These are phyloP conservation scores for Anarhynchus alexandrinus DNA, from an alignment of 2,113 vertebrate genomes.

Conservation along the genomic window DNA sequence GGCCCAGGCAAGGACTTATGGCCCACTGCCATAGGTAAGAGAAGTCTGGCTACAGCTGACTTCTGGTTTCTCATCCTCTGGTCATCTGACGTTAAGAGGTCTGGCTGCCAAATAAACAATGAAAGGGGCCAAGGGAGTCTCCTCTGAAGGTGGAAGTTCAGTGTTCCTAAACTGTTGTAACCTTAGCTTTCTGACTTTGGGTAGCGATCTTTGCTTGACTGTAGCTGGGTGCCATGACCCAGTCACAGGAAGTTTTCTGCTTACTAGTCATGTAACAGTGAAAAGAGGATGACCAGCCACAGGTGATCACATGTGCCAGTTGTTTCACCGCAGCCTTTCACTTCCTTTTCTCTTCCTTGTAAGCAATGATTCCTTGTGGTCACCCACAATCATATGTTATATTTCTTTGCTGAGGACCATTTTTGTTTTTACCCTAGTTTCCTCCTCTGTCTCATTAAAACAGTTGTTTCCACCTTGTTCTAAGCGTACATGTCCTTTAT, in stretches of 20 bases:
- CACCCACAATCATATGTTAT: background rate
- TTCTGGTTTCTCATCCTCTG: background rate
- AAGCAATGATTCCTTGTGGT: background rate
- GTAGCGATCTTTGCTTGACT: background rate
- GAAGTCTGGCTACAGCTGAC: background rate
- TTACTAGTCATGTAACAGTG: background rate
- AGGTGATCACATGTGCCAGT: background rate
- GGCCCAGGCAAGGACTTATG: background rate
- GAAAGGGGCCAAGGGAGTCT: background rate
- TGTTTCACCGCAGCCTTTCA: background rate
- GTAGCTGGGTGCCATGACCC: background rate
- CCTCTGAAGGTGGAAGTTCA: background rate
- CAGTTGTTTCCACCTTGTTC: background rate
- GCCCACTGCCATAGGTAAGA: background rate
- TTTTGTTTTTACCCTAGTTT: background rate
- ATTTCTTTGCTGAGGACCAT: background rate
- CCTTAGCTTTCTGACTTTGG: background rate
- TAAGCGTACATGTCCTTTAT: background rate
- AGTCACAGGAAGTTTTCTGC: background rate
- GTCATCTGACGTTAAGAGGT: background rate
- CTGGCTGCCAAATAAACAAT: background rate
- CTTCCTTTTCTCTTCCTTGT: background rate
- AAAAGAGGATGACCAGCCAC: background rate
- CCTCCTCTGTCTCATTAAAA: background rate
- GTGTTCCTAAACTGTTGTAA: background rate